Percentiles rank a stretch among this genome's conserved stretches.
These are phyloP conservation scores for Xenops minutus DNA, from an alignment of 2,797 vertebrate species.

Conservation along the genomic window DNA sequence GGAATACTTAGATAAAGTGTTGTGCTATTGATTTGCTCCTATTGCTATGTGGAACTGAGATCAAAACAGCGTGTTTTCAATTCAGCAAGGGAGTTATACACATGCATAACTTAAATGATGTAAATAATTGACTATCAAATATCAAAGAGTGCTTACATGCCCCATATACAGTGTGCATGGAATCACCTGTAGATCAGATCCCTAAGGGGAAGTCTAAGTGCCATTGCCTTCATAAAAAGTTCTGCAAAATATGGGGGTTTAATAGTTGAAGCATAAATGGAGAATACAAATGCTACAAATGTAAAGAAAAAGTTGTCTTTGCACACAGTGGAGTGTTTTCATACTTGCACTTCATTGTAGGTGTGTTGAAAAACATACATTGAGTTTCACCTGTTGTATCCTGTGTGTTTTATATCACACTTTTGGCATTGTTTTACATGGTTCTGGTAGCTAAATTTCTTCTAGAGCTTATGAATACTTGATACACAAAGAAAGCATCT, in stretches of 20 bases:
- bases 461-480: background rate
- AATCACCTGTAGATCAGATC: background rate
- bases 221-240: background rate
- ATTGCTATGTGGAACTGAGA: background rate
- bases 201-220: background rate
- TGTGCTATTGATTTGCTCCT: background rate
- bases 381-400: background rate
- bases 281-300: background rate
- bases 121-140: slow-evolving; percentile 18
- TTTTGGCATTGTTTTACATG: background rate
- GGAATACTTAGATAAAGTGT: background rate
- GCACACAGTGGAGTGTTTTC: background rate
- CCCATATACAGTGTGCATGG: background rate
- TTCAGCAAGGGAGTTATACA: background rate
- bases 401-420: background rate
- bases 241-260: background rate
- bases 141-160: slow-evolving; percentile 16
- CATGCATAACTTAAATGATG: background rate
- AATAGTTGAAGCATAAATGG: background rate
- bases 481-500: background rate
- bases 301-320: background rate
- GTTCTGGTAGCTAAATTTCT: background rate
- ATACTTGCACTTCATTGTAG: background rate
- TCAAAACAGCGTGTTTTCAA: background rate
- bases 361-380: background rate